Evolutionary conservation across 2,888 invertebrate genomes (phyloP).

Genomic region (Polietes domitor): DNA sequence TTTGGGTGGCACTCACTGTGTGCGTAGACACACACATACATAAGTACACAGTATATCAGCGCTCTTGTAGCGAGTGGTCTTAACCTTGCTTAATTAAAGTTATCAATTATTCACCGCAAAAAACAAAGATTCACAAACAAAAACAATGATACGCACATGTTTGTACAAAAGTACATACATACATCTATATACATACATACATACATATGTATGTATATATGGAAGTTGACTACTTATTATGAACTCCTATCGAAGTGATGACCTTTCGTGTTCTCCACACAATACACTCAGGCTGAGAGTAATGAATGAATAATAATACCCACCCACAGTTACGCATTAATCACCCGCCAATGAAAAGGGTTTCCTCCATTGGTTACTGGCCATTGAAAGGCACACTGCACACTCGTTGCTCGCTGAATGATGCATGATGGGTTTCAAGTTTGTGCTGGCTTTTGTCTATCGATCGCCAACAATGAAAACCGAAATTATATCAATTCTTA

Average conservation of each 20-base stretch:
- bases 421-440: too few species aligned
- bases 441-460: neutral
- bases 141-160: neutral
- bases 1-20: too few species aligned
- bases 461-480: neutral
- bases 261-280: neutral
- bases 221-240: neutral
- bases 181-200: neutral
- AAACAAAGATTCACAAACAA: neutral
- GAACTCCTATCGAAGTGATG: neutral
- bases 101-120: conserved; percentile 52
- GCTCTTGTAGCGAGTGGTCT: neutral
- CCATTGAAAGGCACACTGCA: too few species aligned
- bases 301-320: conserved; percentile 17
- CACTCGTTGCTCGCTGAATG: too few species aligned
- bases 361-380: too few species aligned
- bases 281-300: neutral
- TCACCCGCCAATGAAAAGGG: neutral
- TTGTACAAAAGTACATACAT: too few species aligned
- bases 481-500: neutral
- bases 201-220: neutral
- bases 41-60: too few species aligned
- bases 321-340: neutral
- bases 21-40: too few species aligned
- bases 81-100: conserved; percentile 63